These are phyloP conservation scores for Tubulanus polymorphus DNA, from an alignment of 2,888 invertebrate genomes.

Conservation along the genomic window DNA sequence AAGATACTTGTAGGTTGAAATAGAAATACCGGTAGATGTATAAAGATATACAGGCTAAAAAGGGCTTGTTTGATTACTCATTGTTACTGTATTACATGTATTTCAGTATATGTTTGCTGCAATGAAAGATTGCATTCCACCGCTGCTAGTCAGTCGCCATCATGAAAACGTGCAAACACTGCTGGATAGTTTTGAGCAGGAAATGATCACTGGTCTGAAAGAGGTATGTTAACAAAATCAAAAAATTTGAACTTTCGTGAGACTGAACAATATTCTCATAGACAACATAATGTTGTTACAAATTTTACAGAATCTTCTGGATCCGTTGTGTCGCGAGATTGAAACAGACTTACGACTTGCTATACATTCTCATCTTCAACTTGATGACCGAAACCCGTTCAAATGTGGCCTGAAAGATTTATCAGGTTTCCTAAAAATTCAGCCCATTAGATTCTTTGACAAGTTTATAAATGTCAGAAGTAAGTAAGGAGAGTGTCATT, in stretches of 20 bases:
- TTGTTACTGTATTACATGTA: background rate
- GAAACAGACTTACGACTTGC: slow-evolving; percentile 90
- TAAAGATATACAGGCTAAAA: too few species aligned
- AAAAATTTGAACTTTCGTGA: background rate
- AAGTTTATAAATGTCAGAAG: slow-evolving; percentile 65
- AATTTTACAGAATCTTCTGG: slow-evolving; percentile 41
- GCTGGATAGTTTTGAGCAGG: slow-evolving; percentile 43
- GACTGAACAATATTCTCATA: background rate
- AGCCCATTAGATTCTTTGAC: slow-evolving; percentile 58
- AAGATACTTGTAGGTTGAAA: slow-evolving; percentile 61
- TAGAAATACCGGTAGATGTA: too few species aligned
- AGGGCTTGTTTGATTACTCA: too few species aligned
- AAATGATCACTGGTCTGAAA: slow-evolving; percentile 38
- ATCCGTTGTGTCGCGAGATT: slow-evolving; percentile 76
- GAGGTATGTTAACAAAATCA: slow-evolving; percentile 34
- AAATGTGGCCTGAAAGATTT: slow-evolving; percentile 62
- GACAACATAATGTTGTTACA: too few species aligned
- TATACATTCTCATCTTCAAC: slow-evolving; percentile 84
- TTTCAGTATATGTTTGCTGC: slow-evolving; percentile 58
- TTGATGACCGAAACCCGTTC: slow-evolving; percentile 66
- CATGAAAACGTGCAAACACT: slow-evolving; percentile 37
- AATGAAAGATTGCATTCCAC: slow-evolving; percentile 54
- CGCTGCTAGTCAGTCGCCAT: slow-evolving; percentile 46
- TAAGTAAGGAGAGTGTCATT: slow-evolving; percentile 28
- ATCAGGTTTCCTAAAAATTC: slow-evolving; percentile 61